Percentiles rank a stretch among this genome's conserved stretches.
These are phyloP conservation scores for Dendrocincla fuliginosa DNA, from an alignment of 2,797 vertebrate genomes.

Conservation along the genomic window DNA sequence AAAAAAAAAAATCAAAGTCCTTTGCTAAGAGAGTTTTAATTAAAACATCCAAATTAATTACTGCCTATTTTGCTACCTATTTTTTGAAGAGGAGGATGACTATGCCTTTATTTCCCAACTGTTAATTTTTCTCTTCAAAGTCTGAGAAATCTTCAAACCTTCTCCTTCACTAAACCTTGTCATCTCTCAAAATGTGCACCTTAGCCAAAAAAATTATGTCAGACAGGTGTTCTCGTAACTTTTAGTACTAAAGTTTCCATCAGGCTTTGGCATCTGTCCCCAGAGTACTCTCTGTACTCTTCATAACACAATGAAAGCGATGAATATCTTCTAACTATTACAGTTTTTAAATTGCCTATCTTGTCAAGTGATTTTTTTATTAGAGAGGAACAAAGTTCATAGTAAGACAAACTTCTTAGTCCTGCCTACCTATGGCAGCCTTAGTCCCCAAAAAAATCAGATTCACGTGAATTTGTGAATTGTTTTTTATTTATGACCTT, in stretches of 20 bases:
- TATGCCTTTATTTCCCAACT: neutral
- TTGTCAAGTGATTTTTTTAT: neutral
- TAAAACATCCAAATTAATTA: neutral
- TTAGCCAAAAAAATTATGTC: constrained; percentile 21
- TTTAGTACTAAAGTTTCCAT: constrained; percentile 39
- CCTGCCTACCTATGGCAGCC: neutral
- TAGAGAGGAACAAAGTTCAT: neutral
- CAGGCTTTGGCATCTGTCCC: neutral
- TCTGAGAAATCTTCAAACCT: neutral
- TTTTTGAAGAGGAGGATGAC: neutral
- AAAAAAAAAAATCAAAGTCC: neutral
- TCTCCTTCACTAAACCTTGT: neutral
- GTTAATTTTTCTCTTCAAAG: neutral
- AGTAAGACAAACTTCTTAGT: neutral
- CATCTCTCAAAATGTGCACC: neutral
- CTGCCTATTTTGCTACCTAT: neutral
- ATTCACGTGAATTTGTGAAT: neutral
- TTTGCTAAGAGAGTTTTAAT: neutral
- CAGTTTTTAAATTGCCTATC: neutral
- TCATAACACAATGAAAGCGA: neutral
- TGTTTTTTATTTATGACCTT: neutral
- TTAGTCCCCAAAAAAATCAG: neutral
- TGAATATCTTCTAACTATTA: neutral
- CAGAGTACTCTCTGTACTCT: constrained; percentile 7
- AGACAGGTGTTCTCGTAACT: constrained; percentile 22